These are phyloP conservation scores for Agrypnia vestita DNA, from an alignment of 1,140 invertebrate genomes.

Conservation along the genomic window DNA sequence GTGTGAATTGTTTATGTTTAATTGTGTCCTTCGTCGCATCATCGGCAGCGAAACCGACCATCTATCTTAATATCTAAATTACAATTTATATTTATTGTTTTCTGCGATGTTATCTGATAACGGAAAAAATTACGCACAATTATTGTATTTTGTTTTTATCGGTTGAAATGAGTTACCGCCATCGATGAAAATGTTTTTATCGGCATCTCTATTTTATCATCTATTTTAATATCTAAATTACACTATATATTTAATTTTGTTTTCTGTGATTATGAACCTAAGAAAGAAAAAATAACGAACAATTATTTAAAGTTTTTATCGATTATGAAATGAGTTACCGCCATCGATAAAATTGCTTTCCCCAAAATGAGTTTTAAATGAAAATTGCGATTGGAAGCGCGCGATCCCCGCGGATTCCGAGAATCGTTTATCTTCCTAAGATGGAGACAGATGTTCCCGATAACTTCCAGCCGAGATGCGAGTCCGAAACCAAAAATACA, in stretches of 20 bases:
- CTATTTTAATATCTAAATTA: not conserved
- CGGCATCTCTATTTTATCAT: too few species aligned
- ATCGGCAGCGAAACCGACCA: not conserved
- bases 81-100: not conserved
- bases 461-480: constrained; percentile 31
- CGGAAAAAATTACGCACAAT: too few species aligned
- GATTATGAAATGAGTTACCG: not conserved
- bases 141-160: too few species aligned
- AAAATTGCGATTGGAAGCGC: constrained; percentile 14
- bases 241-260: not conserved
- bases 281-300: too few species aligned
- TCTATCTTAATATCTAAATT: not conserved
- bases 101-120: too few species aligned
- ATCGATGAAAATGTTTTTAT: too few species aligned
- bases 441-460: constrained; percentile 40
- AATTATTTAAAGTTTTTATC: too few species aligned
- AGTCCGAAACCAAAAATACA: constrained; percentile 13
- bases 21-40: not conserved
- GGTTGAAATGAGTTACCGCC: too few species aligned
- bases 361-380: not conserved
- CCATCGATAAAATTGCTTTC: constrained; percentile 2
- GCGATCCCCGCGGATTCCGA: constrained; percentile 2
- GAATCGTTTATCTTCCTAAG: constrained; percentile 34
- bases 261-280: too few species aligned
- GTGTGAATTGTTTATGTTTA: constrained; percentile 18